Evolutionary conservation across 1,140 invertebrate species (phyloP), one percentile per base, ranked within the genome.

Genomic region (Phymorhynchus buccinoides): DNA sequence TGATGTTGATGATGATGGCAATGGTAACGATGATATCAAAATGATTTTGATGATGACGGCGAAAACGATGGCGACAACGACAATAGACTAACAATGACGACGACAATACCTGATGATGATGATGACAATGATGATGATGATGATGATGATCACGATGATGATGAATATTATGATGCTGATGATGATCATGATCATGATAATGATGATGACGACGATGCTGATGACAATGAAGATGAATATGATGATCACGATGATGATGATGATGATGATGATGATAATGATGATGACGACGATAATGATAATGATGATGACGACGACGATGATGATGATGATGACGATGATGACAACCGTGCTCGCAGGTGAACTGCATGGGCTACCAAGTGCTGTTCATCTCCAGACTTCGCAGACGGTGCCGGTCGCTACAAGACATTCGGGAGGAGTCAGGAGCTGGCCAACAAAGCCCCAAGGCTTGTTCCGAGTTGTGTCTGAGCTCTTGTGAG

Each of bases 331-430:
- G 30, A 41, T 37, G 22, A 41, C 4, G 37, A n/a, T 78, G 37
- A 37, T 22, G 30, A 22, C 16, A 7, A 7, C n/a, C 9, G 18
- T n/a, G n/a, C n/a, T 32, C n/a, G 1, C 81, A 83, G 81, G 37
- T 83, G 18, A 71, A 41, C 81, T n/a, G 22, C 62, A 35, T 73
- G 4, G 81, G 62, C 16, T 83, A 83, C 62, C 52, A 83, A 37
- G 62, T 71, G 6, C 56, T 83, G 2, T 83, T 83, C 39, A 41
- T 83, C 22, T 83, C 81, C 41, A 56, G 39, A 22, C 48, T 83
- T 16, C 62, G 39, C 14, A 27, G 62, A 18, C 39, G 81, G n/a
- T 71, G 81, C 32, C 81, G 81, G 14, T 83, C 81, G 0, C 22
- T 83, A 18, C 66, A 73, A 18, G 81, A 83, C 37, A 66, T 83